Conservation (phyloP, 1,140 invertebrate genomes). For the Drosophila albomicans region DNA sequence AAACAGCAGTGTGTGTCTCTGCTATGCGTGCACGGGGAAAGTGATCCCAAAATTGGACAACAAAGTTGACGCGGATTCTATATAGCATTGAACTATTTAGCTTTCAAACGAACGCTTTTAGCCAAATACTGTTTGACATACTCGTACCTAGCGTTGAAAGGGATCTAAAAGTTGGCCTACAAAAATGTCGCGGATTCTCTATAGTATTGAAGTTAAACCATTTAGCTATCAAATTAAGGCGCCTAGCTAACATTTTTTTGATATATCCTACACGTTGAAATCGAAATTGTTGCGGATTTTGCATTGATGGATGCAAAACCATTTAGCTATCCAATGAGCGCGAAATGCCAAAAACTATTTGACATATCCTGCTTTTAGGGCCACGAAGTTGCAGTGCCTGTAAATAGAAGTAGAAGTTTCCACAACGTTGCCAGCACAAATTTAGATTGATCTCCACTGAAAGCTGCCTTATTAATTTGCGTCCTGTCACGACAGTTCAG, state of each 20-base stretch:
- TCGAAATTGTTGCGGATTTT: slow-evolving; percentile 12
- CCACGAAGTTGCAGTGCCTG: slow-evolving; percentile 44
- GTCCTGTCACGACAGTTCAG: slow-evolving; percentile 30
- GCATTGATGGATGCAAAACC: slow-evolving; percentile 50
- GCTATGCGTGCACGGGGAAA: slow-evolving; percentile 2
- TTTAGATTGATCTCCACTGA: slow-evolving; percentile 77
- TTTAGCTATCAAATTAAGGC: too few relatives aligned
- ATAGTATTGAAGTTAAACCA: too few relatives aligned
- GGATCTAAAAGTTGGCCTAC: too few relatives aligned
- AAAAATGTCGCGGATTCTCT: too few relatives aligned
- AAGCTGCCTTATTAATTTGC: slow-evolving; percentile 79
- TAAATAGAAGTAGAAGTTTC: slow-evolving; percentile 56
- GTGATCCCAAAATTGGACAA: slow-evolving; percentile 24
- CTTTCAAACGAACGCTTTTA: too few relatives aligned
- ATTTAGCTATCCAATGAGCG: slow-evolving; percentile 48
- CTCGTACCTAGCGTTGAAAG: too few relatives aligned
- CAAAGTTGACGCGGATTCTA: slow-evolving; percentile 30
- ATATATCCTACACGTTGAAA: not conserved
- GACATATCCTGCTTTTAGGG: slow-evolving; percentile 47
- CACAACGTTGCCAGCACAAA: slow-evolving; percentile 40
- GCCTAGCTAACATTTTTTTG: too few relatives aligned
- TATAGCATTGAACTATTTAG: too few relatives aligned
- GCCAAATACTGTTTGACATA: too few relatives aligned
- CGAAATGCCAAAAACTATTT: slow-evolving; percentile 43
- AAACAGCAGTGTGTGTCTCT: not conserved